A percentile compares a stretch with the other conserved stretches of the same genome.
These are phyloP conservation scores for Polypedilum pembai DNA, from an alignment of 1,140 invertebrate species.

Conservation along the genomic window DNA sequence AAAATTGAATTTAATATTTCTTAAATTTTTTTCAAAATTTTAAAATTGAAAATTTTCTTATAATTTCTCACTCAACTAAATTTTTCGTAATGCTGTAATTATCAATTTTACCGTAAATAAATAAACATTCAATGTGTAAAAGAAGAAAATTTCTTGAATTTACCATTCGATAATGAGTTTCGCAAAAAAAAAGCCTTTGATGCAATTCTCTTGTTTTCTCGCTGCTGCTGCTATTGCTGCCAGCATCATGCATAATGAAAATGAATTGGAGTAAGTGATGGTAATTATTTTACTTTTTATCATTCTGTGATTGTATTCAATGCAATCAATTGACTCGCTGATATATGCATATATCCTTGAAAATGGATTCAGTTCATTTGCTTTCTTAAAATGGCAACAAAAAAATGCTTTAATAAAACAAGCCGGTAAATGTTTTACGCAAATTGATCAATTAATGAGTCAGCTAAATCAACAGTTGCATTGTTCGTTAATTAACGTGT, in stretches of 20 bases:
- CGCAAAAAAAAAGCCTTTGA: background rate
- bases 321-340: background rate
- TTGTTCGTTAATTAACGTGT: background rate
- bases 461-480: background rate
- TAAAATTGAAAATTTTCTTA: too few species aligned
- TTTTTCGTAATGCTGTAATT: background rate
- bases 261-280: slow-evolving; percentile 17
- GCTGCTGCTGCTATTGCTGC: background rate
- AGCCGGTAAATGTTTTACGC: background rate
- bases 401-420: background rate
- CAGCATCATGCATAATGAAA: background rate
- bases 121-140: too few species aligned
- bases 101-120: too few species aligned
- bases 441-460: slow-evolving; percentile 26
- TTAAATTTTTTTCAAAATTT: too few species aligned
- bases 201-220: background rate
- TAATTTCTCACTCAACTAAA: too few species aligned
- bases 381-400: background rate
- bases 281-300: slow-evolving; percentile 15
- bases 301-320: background rate
- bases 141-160: background rate
- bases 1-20: too few species aligned
- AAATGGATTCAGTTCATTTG: background rate
- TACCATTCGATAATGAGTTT: background rate
- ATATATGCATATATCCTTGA: slow-evolving; percentile 11